Percentiles rank a stretch among this genome's conserved stretches.
Conservation (phyloP, 2,797 vertebrate genomes). For the Tragopan temminckii region DNA sequence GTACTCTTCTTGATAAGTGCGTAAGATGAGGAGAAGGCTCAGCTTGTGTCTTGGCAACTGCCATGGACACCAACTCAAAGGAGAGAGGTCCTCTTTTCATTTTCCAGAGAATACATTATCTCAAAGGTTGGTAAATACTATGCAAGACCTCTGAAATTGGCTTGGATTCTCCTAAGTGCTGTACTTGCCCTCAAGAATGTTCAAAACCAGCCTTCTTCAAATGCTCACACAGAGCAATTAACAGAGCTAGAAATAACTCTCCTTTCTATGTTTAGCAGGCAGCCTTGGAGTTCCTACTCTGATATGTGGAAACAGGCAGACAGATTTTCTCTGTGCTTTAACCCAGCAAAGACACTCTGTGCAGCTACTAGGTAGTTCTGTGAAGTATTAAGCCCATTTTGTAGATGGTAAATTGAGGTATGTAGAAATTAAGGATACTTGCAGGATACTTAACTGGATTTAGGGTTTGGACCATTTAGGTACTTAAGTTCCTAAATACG, state of each 20-base stretch:
- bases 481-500: neutral
- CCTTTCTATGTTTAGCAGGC: neutral
- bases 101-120: neutral
- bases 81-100: rapidly evolving
- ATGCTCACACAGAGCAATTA: neutral
- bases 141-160: too few relatives aligned
- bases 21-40: neutral
- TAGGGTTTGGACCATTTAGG: neutral
- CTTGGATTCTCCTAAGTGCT: neutral
- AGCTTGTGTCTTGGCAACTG: neutral
- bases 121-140: neutral
- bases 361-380: neutral
- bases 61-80: neutral
- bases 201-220: neutral
- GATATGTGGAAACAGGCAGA: neutral
- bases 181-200: neutral
- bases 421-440: neutral
- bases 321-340: neutral
- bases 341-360: neutral
- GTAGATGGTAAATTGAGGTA: neutral
- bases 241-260: neutral
- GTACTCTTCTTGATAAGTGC: neutral
- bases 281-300: neutral
- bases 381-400: neutral
- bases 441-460: neutral